Evolutionary conservation across 92 coral and sea anemone species (phyloP).

Genomic region (Porites evermanni): DNA sequence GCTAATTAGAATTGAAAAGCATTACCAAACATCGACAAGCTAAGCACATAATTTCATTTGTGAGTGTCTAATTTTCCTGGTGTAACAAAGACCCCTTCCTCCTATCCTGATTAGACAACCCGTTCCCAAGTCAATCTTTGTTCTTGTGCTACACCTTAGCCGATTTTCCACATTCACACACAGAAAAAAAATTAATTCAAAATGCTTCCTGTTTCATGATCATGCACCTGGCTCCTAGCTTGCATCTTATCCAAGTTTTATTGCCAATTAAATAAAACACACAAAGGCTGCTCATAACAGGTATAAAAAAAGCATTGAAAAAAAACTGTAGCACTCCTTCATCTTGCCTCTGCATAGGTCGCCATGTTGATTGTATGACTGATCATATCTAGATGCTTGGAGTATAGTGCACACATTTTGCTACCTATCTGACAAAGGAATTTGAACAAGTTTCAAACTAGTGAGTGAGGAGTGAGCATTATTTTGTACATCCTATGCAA

Average conservation of each 20-base stretch:
- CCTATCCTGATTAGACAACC: constrained; percentile 29
- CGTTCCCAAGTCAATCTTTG: constrained; percentile 19
- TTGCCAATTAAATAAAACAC: constrained; percentile 26
- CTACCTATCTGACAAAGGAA: constrained; percentile 40
- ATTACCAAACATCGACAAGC: constrained; percentile 24
- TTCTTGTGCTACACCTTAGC: constrained; percentile 27
- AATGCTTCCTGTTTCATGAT: constrained; percentile 15
- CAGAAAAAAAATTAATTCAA: constrained; percentile 13
- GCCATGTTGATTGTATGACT: constrained; percentile 34
- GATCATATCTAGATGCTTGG: constrained; percentile 18
- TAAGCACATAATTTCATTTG: constrained; percentile 15
- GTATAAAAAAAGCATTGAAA: constrained; percentile 17
- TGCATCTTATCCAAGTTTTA: constrained; percentile 33
- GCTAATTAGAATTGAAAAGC: constrained; percentile 10
- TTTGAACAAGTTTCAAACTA: constrained; percentile 29
- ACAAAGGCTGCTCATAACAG: constrained; percentile 37
- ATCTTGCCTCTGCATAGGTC: constrained; percentile 32
- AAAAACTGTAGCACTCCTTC: constrained; percentile 30
- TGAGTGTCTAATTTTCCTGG: constrained; percentile 19
- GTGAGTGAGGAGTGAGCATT: constrained; percentile 25
- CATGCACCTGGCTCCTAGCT: constrained; percentile 45
- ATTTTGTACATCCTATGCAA: constrained; percentile 22
- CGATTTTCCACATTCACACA: constrained; percentile 37
- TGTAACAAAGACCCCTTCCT: constrained; percentile 30
- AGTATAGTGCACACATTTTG: constrained; percentile 7